Percentiles rank a stretch among this genome's conserved stretches.
phyloP scores from a whole-genome alignment of 2,113 vertebrate genomes.

The Jacana jacana region DNA sequence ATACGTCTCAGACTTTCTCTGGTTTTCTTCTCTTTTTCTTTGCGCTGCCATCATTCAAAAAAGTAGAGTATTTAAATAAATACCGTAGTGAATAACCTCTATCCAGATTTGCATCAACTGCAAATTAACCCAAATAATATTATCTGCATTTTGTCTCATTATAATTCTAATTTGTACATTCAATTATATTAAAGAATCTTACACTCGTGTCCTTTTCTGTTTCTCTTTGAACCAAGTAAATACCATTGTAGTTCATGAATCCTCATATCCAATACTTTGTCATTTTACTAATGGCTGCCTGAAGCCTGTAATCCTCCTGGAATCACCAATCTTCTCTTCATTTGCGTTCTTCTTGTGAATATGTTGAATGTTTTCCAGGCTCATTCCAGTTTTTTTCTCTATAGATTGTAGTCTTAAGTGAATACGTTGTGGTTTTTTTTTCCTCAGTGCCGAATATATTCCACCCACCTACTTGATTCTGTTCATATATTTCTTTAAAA shows the following conservation, averaged over 20 bases:
- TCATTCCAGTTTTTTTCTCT: neutral
- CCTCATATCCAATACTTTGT: neutral
- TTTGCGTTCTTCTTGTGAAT: neutral
- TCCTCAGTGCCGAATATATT: neutral
- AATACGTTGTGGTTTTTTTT: neutral
- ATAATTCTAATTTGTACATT: neutral
- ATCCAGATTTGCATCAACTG: neutral
- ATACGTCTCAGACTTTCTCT: neutral
- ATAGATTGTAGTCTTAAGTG: neutral
- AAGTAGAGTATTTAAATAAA: neutral
- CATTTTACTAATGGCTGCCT: neutral
- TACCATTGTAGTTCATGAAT: neutral
- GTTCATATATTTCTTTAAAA: neutral
- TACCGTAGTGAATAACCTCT: neutral
- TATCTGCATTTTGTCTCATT: neutral
- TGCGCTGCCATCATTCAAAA: neutral
- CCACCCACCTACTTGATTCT: neutral
- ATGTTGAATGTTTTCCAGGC: neutral
- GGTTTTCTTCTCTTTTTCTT: neutral
- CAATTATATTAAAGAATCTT: neutral
- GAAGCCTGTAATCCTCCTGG: neutral
- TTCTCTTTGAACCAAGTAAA: neutral
- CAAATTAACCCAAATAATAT: neutral
- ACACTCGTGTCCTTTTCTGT: neutral
- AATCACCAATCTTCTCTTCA: neutral